Conservation (phyloP, 2,888 invertebrate genomes). For the Lasioglossum pauxillum region DNA sequence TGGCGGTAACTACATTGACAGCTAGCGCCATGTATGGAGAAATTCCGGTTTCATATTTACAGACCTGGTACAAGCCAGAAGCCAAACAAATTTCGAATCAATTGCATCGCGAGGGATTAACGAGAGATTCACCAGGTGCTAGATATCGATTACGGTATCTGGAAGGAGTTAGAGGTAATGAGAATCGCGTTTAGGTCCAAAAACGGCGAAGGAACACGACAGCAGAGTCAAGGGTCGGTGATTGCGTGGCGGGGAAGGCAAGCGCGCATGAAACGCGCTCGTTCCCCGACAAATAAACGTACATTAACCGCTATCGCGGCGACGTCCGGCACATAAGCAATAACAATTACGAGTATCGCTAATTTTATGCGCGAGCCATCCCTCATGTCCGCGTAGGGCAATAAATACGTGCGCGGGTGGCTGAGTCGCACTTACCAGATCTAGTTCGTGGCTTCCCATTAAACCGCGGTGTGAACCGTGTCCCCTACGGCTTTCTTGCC, state of each 20-base stretch:
- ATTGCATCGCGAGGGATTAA: too few species aligned
- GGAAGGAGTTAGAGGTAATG: background rate
- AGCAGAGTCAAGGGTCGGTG: slow-evolving; percentile 25
- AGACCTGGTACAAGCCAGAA: background rate
- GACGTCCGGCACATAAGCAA: slow-evolving; percentile 76
- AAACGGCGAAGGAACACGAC: slow-evolving; percentile 8
- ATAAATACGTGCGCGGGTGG: slow-evolving; percentile 74
- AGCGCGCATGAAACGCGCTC: slow-evolving; percentile 64
- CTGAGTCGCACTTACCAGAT: slow-evolving; percentile 72
- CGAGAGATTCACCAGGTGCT: too few species aligned
- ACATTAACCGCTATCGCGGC: slow-evolving; percentile 64
- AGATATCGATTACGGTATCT: background rate
- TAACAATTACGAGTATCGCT: slow-evolving; percentile 80
- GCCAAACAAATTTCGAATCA: too few species aligned
- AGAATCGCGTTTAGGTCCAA: background rate
- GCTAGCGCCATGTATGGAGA: too few species aligned
- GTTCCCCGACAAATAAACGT: slow-evolving; percentile 55
- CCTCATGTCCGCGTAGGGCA: slow-evolving; percentile 73
- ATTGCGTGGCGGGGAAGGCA: slow-evolving; percentile 64
- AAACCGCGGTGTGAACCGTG: slow-evolving; percentile 80
- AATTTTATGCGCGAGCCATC: slow-evolving; percentile 81
- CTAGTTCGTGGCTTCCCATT: slow-evolving; percentile 79
- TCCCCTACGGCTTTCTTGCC: slow-evolving; percentile 65
- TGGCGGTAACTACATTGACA: too few species aligned
- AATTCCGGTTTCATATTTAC: too few species aligned